These are phyloP conservation scores for Rhagonycha lutea DNA, from an alignment of 2,888 invertebrate species.

Conservation along the genomic window DNA sequence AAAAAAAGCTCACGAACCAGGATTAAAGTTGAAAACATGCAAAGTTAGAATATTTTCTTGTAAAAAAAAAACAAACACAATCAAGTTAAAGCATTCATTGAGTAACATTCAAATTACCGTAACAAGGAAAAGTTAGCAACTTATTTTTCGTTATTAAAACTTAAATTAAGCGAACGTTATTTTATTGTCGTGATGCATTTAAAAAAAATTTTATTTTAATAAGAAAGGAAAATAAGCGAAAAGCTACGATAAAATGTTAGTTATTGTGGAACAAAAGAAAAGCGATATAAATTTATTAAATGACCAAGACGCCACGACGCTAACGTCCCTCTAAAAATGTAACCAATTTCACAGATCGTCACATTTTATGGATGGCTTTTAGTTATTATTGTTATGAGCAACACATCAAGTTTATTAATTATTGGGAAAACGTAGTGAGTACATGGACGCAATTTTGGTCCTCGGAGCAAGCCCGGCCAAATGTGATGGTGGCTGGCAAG, in stretches of 20 bases:
- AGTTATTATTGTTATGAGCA: slow-evolving; percentile 5
- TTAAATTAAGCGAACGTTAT: slow-evolving; percentile 8
- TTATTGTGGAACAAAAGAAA: neutral
- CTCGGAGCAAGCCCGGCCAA: neutral
- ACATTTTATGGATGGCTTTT: neutral
- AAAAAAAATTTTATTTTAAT: neutral
- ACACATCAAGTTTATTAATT: slow-evolving; percentile 9
- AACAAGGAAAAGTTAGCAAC: slow-evolving; percentile 36
- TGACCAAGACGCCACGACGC: slow-evolving; percentile 13
- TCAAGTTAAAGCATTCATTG: slow-evolving; percentile 39
- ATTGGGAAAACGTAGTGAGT: neutral
- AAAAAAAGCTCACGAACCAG: neutral
- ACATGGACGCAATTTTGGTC: neutral
- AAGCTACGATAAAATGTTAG: neutral
- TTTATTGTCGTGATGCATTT: neutral
- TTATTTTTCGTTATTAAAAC: slow-evolving; percentile 33
- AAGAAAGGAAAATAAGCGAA: neutral
- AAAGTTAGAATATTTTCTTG: slow-evolving; percentile 1
- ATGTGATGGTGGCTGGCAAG: neutral
- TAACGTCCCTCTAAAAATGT: slow-evolving; percentile 10
- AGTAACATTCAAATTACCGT: slow-evolving; percentile 46
- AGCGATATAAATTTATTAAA: slow-evolving; percentile 8
- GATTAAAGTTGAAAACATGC: neutral
- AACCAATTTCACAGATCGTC: slow-evolving; percentile 10
- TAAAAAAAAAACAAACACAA: neutral